A percentile compares a stretch with the other conserved stretches of the same genome.
Conservation (phyloP, 1,140 invertebrate species). For the Bombus consobrinus region DNA sequence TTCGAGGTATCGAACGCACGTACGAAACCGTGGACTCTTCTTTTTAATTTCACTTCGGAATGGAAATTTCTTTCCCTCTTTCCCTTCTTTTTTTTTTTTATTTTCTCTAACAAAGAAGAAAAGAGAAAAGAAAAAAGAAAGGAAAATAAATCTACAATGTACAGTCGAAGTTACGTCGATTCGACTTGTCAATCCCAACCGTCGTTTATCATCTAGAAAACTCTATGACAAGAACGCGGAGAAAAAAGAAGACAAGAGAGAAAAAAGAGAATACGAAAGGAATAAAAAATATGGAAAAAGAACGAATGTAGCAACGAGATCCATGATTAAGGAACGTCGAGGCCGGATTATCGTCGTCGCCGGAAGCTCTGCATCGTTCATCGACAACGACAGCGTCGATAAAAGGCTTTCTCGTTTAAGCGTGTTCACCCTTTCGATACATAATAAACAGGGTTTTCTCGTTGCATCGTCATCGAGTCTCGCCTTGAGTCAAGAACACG, state of each 20-base stretch:
- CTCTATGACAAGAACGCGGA: not conserved
- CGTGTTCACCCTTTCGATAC: conserved; percentile 8
- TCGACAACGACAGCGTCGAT: conserved; percentile 38
- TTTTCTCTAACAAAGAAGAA: not conserved
- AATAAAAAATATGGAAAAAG: not conserved
- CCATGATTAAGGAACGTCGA: conserved; percentile 45
- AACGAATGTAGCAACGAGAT: conserved; percentile 40
- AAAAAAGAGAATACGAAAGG: not conserved
- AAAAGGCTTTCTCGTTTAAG: conserved; percentile 17
- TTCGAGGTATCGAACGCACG: not conserved
- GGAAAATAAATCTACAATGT: not conserved
- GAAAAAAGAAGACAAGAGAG: not conserved
- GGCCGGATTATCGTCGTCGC: conserved; percentile 44
- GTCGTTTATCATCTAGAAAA: conserved; percentile 3
- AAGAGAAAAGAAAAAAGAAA: not conserved
- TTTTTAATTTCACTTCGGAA: not conserved
- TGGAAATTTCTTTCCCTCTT: not conserved
- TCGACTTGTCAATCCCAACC: not conserved
- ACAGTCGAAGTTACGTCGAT: not conserved
- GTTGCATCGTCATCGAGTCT: conserved; percentile 24
- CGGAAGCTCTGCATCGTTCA: conserved; percentile 25
- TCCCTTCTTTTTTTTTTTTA: no score
- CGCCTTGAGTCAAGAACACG: conserved; percentile 11
- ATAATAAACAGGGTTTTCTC: conserved; percentile 19
- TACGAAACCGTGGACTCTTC: not conserved